A percentile compares a stretch with the other conserved stretches of the same genome.
These are phyloP conservation scores for Proteles cristata DNA, from an alignment of 2,113 vertebrate genomes.

Conservation along the genomic window DNA sequence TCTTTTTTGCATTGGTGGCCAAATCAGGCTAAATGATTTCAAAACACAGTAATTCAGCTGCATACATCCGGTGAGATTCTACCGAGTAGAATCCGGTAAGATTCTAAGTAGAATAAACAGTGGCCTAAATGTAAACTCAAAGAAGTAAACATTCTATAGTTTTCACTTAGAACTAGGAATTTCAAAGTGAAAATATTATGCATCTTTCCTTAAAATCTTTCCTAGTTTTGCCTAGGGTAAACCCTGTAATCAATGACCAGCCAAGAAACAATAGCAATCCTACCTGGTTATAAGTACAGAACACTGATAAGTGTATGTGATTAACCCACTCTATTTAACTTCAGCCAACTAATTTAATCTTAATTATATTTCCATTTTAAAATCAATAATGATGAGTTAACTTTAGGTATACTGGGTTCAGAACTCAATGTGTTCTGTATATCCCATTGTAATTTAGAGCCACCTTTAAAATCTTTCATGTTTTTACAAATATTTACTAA, in stretches of 20 bases:
- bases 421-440: neutral
- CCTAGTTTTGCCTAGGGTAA: neutral
- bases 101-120: neutral
- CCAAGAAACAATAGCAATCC: rapidly evolving
- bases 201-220: neutral
- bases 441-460: neutral
- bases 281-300: neutral
- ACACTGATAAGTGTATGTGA: neutral
- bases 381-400: neutral
- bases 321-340: neutral
- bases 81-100: too few relatives aligned
- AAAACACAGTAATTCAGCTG: neutral
- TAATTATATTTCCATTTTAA: constrained; percentile 2
- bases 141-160: neutral
- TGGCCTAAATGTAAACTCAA: neutral
- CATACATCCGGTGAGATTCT: neutral
- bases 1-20: neutral
- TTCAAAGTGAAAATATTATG: neutral
- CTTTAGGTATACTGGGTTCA: neutral
- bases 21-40: neutral
- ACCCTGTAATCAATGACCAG: neutral
- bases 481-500: constrained; percentile 1
- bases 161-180: neutral
- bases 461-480: neutral
- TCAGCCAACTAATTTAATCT: neutral